phyloP scores from a whole-genome alignment of 1,140 invertebrate genomes.

The Protaetia brevitarsis region DNA sequence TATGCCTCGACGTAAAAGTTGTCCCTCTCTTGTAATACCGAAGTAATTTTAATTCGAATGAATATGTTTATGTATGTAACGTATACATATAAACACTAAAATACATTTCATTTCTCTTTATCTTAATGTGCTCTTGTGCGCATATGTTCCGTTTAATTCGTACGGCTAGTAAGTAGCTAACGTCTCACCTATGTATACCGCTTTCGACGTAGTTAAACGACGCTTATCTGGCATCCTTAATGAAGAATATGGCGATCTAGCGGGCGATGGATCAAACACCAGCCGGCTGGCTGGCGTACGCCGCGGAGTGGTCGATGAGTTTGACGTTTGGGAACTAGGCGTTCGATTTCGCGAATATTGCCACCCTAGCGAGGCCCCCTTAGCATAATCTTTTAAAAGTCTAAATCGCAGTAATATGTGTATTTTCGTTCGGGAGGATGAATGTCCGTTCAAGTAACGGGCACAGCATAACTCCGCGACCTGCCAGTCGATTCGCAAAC shows the following conservation, averaged over 20 bases:
- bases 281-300: no score
- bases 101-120: no score
- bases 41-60: no score
- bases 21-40: no score
- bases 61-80: neutral
- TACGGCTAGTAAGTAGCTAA: no score
- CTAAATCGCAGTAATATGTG: slow-evolving; percentile 14
- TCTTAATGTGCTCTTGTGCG: no score
- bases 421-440: neutral
- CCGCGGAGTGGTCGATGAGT: slow-evolving; percentile 8
- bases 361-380: slow-evolving; percentile 9
- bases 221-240: neutral
- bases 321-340: neutral
- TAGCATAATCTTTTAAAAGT: slow-evolving; percentile 14
- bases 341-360: neutral
- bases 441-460: neutral
- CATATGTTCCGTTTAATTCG: no score
- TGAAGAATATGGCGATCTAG: neutral
- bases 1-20: neutral
- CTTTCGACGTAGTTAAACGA: neutral
- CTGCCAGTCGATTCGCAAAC: no score
- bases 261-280: slow-evolving; percentile 2
- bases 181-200: no score
- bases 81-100: neutral
- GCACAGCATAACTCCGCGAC: neutral